Base-by-base conservation (phyloP, 2,888 invertebrate species). In the Molorchus minor region DNA sequence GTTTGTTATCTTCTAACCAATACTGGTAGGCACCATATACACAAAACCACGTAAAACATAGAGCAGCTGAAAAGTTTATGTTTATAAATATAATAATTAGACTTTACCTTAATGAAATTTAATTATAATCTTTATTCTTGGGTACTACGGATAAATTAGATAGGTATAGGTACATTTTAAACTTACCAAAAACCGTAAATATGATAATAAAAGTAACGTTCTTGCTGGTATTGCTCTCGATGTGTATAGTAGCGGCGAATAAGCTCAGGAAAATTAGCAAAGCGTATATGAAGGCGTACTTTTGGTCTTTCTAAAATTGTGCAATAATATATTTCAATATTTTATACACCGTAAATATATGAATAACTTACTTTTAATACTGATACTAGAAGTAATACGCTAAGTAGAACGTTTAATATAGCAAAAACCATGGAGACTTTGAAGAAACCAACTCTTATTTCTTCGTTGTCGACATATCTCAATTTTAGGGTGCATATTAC, bases 371-470 rank as follows among this genome's bases (percentile, higher is more conserved):
- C 76, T 69, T 73, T 75, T 35, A 76, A 61, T 2, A 76, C 71
- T 1, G 74, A 62, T 3, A 75, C 71, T 19, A 76, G 46, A n/a
- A 76, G 60, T 12, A 75, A 59, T 12, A 74, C 73, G 60, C 75
- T 75, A 1, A 76, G 56, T 12, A 73, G 58, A 15, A 76, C 53
- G 56, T 75, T 76, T 53, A 71, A 72, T 12, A 70, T 70, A 3
- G 75, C 76, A 53, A 76, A 76, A 15, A 67, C 63, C 70, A 76
- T 73, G 7, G 76, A 76, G 17, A 76, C 58, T 67, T 75, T 72
- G 49, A 75, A 75, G 53, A 75, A 75, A 20, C 69, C 69, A n/a
- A 66, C 66, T 47, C 67, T 68, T 5, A 70, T 67, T 16, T 72
- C 62, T 61, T 71, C 71, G 38, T 71, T 62, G n/a, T 72, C 72